These are phyloP conservation scores for Spodoptera frugiperda DNA, from an alignment of 1,140 invertebrate genomes.

Conservation along the genomic window DNA sequence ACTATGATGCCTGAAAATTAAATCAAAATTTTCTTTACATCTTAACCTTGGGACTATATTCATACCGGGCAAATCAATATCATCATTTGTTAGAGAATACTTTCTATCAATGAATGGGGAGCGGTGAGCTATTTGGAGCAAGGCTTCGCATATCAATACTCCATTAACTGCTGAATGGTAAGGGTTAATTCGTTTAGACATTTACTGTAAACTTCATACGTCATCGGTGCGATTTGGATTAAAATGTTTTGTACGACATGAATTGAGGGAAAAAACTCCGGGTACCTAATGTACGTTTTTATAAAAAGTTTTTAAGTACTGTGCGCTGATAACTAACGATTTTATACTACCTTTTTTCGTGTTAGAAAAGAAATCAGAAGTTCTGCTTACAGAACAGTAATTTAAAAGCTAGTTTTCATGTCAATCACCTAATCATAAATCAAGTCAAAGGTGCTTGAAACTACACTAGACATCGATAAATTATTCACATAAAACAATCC, in stretches of 20 bases:
- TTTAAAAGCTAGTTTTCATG: neutral
- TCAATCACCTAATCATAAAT: neutral
- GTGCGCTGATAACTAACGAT: no score
- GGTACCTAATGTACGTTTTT: neutral
- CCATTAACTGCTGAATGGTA: conserved; percentile 35
- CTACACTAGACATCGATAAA: neutral
- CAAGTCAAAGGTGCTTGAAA: neutral
- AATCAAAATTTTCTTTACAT: no score
- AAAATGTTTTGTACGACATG: neutral
- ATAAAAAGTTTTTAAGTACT: no score
- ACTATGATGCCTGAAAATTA: no score
- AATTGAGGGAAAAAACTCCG: no score
- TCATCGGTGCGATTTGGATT: conserved; percentile 5
- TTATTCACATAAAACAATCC: neutral
- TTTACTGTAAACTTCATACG: neutral
- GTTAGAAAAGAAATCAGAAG: neutral
- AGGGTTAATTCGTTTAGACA: neutral
- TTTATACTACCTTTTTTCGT: no score
- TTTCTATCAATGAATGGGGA: conserved; percentile 24
- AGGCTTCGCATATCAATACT: conserved; percentile 36
- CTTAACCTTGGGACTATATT: no score
- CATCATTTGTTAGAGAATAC: conserved; percentile 5
- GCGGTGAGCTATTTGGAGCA: conserved; percentile 30
- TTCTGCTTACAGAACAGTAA: neutral
- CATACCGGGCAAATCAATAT: conserved; percentile 4